Evolutionary conservation across 2,797 vertebrate species (phyloP).

Genomic region (Pteronotus mesoamericanus): DNA sequence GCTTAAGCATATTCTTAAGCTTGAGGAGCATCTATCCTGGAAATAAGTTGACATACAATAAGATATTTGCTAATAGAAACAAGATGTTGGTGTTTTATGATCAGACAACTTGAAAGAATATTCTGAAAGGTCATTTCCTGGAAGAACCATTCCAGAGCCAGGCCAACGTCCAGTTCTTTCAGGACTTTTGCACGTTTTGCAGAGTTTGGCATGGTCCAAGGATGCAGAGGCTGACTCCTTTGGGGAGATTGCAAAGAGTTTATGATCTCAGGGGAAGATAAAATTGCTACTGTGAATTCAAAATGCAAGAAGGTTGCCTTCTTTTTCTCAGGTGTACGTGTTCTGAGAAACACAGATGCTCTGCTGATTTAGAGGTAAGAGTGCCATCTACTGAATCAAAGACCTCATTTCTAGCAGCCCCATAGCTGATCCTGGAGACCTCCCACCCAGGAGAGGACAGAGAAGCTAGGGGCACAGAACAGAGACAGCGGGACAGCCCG

Average conservation of each 20-base stretch:
- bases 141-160: not conserved
- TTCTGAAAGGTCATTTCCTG: not conserved
- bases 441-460: not conserved
- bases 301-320: not conserved
- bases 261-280: accelerated
- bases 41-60: not conserved
- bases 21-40: not conserved
- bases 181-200: not conserved
- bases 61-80: not conserved
- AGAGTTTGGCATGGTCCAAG: not conserved
- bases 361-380: slow-evolving; percentile 42
- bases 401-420: slow-evolving; percentile 19
- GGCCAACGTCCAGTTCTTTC: not conserved
- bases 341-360: not conserved
- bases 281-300: accelerated
- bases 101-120: not conserved
- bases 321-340: not conserved
- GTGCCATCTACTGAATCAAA: slow-evolving; percentile 54
- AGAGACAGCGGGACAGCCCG: accelerated
- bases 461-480: not conserved
- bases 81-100: not conserved
- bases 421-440: not conserved
- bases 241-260: not conserved
- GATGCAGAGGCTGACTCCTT: accelerated
- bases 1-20: not conserved